phyloP scores from a whole-genome alignment of 2,113 vertebrate genomes.

The Circaetus cinerascens region DNA sequence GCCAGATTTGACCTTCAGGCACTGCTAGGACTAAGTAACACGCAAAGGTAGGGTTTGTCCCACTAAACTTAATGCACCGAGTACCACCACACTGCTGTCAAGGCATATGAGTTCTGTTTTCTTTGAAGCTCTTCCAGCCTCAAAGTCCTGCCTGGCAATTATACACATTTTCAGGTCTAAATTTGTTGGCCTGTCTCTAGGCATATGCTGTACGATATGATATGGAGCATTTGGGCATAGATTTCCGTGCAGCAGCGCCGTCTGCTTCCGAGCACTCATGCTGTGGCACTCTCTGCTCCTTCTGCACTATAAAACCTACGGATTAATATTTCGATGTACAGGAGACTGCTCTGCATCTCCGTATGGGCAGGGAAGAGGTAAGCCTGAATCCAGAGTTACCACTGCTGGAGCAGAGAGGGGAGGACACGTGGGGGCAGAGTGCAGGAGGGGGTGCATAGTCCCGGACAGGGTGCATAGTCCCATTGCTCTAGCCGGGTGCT shows the following conservation, averaged over 20 bases:
- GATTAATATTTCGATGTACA: background rate
- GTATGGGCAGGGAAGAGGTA: background rate
- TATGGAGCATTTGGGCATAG: constrained; percentile 1
- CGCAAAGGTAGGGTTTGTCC: background rate
- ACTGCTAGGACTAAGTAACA: background rate
- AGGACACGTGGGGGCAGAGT: rapidly evolving
- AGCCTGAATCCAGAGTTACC: background rate
- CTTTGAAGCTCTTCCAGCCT: constrained; percentile 12
- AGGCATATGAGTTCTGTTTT: background rate
- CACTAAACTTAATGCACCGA: background rate
- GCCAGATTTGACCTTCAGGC: background rate
- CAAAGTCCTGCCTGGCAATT: constrained; percentile 42
- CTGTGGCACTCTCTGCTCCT: background rate
- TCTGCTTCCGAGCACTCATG: background rate
- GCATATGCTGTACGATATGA: background rate
- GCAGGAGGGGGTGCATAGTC: background rate
- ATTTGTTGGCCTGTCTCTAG: constrained; percentile 40
- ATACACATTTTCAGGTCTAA: constrained; percentile 16
- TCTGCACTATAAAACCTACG: background rate
- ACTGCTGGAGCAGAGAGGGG: background rate
- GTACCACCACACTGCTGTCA: background rate
- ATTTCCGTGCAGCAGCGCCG: background rate
- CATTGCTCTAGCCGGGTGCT: rapidly evolving
- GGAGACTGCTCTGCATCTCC: background rate
- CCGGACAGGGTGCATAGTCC: no score